Base-by-base conservation (phyloP, 2,113 vertebrate genomes). In the Hydropotes inermis region DNA sequence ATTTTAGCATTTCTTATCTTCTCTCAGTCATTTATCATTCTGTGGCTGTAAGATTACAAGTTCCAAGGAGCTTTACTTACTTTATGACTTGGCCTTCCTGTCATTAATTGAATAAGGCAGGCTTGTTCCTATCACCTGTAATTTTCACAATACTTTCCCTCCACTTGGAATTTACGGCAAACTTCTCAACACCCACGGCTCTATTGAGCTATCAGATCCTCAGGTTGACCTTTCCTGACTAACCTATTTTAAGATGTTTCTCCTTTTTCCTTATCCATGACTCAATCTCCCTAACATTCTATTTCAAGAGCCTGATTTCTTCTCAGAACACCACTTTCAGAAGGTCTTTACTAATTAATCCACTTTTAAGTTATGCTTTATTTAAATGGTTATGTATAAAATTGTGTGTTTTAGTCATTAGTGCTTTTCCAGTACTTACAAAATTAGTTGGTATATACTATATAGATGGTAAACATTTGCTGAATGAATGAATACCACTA, bases 1-100 rank as follows among this genome's bases (percentile, higher is more conserved):
- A 88, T 76, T 94, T 94, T 57, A 95, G 28, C 16, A 7, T 78
- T 67, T 95, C n/a, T 87, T 84, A 47, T 76, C 70, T 91, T 95
- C 13, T 7, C 19, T 87, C 78, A 92, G 43, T 92, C n/a, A 36
- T n/a, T 81, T 81, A 82, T 60, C 55, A 78, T 78, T 95, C 30
- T n/a, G 11, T 76, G n/a, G n/a, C 47, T 27, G 2, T 85, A 94
- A 96, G 47, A 90, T 54, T 91, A 85, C 4, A 87, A 78, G 57
- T 82, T 19, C 7, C 25, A 60, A 43, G 17, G 45, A 87, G 19
- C 33, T 94, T 92, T 85, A 36, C 39, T 74, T n/a, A 70, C 85
- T 55, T 95, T n/a, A 83, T 84, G 16, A 58, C 81, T 45, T 94
- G 64, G 67, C 50, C 43, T 90, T 88, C 55, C 14, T 86, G 23